A percentile compares a stretch with the other conserved stretches of the same genome.
Conservation (phyloP, 2,888 invertebrate genomes). For the Rotaria sp. region DNA sequence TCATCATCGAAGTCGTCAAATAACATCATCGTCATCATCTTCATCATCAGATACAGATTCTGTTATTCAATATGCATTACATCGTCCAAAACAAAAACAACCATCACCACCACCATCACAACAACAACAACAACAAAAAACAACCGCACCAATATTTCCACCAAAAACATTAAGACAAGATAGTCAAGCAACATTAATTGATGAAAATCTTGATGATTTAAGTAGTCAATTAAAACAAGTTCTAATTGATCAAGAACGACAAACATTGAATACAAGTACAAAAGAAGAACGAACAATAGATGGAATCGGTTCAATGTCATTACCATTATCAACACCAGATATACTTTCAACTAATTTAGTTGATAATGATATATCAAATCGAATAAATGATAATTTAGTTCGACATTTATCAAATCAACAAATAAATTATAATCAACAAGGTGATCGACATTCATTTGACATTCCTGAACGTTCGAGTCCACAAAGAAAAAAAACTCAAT, state of each 20-base stretch:
- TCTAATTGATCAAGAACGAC: neutral
- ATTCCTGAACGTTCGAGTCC: neutral
- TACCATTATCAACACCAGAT: neutral
- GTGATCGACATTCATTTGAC: neutral
- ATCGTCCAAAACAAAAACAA: neutral
- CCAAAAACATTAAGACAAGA: neutral
- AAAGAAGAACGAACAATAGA: conserved; percentile 1
- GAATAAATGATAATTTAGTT: neutral
- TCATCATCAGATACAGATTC: conserved; percentile 12
- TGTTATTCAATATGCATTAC: neutral
- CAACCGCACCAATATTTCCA: neutral
- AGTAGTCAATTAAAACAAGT: conserved; percentile 1
- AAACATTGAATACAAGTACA: neutral
- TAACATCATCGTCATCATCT: neutral
- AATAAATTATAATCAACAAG: neutral
- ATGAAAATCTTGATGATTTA: conserved; percentile 20
- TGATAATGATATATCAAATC: neutral
- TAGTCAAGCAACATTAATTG: conserved; percentile 27
- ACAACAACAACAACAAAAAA: neutral
- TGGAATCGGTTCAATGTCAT: neutral
- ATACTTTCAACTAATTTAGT: neutral
- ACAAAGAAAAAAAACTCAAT: neutral
- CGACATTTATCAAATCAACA: neutral
- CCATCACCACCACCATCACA: neutral
- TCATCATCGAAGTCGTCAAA: neutral